These are phyloP conservation scores for Clitarchus hookeri DNA, from an alignment of 2,888 invertebrate genomes.

Conservation along the genomic window DNA sequence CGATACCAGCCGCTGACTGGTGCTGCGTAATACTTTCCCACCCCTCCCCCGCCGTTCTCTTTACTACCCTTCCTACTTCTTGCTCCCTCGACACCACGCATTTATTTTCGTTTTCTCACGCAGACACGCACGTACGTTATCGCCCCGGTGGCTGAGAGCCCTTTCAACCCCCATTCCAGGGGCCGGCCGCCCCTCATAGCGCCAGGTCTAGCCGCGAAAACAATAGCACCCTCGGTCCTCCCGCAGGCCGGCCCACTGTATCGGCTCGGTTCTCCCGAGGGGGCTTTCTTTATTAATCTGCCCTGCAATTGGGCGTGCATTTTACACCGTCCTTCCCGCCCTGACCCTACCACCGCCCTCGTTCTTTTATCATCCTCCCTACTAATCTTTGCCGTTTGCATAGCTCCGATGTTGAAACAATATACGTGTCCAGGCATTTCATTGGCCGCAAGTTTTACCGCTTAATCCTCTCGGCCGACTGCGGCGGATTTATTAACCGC, in stretches of 20 bases:
- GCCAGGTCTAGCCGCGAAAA: neutral
- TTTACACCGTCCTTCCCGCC: no score
- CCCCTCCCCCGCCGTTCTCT: neutral
- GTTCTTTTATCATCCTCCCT: neutral
- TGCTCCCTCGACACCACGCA: neutral
- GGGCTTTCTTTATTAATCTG: neutral
- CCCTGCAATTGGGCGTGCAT: neutral
- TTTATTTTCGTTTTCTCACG: constrained; percentile 14
- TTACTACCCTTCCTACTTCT: neutral
- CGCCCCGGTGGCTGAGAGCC: neutral
- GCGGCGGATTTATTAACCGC: no score
- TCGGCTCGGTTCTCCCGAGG: neutral
- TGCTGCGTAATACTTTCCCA: neutral
- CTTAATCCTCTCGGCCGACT: neutral
- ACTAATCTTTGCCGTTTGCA: neutral
- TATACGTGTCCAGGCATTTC: neutral
- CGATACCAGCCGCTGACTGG: neutral
- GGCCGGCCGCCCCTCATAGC: neutral
- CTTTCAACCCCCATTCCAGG: neutral
- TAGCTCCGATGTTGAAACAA: neutral
- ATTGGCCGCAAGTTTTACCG: neutral
- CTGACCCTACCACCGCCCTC: no score
- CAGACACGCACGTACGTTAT: neutral
- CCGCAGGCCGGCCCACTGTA: neutral
- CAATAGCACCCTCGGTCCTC: neutral